Conservation (phyloP, 2,113 vertebrate genomes). For the Ailurus styani region DNA sequence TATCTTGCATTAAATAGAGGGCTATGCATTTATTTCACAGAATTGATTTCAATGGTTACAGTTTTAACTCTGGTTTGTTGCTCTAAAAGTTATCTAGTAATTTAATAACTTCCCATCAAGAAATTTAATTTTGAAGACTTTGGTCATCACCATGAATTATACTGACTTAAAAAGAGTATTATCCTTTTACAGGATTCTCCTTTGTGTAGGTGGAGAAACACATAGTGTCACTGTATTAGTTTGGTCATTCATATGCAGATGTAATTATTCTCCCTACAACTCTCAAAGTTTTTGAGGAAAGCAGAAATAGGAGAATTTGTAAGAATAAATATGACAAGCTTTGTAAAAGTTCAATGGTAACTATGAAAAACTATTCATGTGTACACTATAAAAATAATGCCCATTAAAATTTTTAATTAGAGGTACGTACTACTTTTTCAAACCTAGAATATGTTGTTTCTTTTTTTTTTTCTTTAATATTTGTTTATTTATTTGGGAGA, state of each 20-base stretch:
- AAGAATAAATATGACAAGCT: not conserved
- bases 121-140: not conserved
- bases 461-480: not conserved
- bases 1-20: not conserved
- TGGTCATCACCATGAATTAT: not conserved
- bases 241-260: not conserved
- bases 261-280: not conserved
- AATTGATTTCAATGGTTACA: not conserved
- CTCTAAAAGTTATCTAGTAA: constrained; percentile 17
- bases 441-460: not conserved
- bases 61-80: not conserved
- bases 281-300: not conserved
- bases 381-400: not conserved
- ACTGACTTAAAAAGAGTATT: not conserved
- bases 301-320: not conserved
- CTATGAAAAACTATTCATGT: not conserved
- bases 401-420: not conserved
- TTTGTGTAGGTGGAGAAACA: not conserved
- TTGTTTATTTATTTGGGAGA: not conserved
- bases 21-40: constrained; percentile 12
- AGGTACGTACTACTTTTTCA: not conserved
- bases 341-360: not conserved
- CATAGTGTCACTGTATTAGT: not conserved
- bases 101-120: not conserved
- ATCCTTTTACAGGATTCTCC: not conserved